phyloP scores from a whole-genome alignment of 1,140 invertebrate genomes.

The Drosophila rhopaloa region DNA sequence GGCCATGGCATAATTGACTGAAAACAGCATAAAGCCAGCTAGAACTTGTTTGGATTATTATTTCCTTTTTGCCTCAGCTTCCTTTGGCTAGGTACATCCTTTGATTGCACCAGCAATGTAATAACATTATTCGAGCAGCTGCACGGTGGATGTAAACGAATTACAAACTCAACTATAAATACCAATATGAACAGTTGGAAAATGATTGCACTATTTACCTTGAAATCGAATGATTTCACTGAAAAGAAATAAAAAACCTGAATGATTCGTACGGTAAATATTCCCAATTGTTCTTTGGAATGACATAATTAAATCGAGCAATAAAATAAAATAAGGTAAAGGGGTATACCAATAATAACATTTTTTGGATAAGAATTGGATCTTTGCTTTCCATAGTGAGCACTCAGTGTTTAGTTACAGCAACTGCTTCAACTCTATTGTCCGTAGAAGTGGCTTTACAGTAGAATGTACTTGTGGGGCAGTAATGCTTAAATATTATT shows the following conservation, averaged over 20 bases:
- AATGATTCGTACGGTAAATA: too few species aligned
- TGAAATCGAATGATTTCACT: too few species aligned
- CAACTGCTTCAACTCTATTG: constrained; percentile 25
- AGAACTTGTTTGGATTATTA: constrained; percentile 33
- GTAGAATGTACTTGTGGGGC: constrained; percentile 24
- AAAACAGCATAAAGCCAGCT: constrained; percentile 61
- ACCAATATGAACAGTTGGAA: too few species aligned
- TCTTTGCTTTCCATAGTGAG: not conserved
- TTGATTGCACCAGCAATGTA: constrained; percentile 41
- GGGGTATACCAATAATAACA: too few species aligned
- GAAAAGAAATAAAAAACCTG: too few species aligned
- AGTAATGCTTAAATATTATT: constrained; percentile 56
- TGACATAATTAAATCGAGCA: too few species aligned
- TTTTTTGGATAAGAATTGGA: too few species aligned
- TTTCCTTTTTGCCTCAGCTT: constrained; percentile 15
- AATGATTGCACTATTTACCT: too few species aligned
- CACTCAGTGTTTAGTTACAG: not conserved
- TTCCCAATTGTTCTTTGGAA: too few species aligned
- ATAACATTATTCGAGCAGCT: constrained; percentile 47
- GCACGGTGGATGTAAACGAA: constrained; percentile 32
- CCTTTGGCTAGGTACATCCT: constrained; percentile 13
- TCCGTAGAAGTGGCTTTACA: constrained; percentile 42
- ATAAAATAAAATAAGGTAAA: too few species aligned
- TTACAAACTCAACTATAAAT: not conserved
- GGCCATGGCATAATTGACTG: constrained; percentile 69